Percentiles rank a stretch among this genome's conserved stretches.
Conservation (phyloP, 2,888 invertebrate genomes). For the Nectonema munidae region DNA sequence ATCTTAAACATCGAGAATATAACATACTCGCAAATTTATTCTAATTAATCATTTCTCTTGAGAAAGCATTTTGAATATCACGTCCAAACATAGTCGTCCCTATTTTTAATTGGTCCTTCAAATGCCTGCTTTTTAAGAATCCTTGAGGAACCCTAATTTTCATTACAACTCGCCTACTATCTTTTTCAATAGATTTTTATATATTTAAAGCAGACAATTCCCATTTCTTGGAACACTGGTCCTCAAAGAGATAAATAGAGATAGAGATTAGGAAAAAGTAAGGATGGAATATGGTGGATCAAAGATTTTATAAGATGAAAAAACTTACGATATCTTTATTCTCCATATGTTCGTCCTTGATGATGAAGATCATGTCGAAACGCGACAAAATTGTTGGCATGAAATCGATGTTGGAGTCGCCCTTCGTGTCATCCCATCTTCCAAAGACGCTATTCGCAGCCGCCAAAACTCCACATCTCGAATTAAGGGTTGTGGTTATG, state of each 20-base stretch:
- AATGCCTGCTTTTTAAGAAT: too few relatives aligned
- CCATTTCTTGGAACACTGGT: too few relatives aligned
- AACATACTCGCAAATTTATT: neutral
- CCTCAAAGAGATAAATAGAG: too few relatives aligned
- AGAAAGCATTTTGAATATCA: neutral
- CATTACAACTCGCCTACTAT: too few relatives aligned
- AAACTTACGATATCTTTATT: slow-evolving; percentile 39
- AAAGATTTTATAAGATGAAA: neutral
- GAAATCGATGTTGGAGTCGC: slow-evolving; percentile 89
- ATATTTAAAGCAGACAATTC: too few relatives aligned
- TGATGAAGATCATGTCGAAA: slow-evolving; percentile 98
- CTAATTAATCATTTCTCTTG: neutral
- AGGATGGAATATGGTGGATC: neutral
- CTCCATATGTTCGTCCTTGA: slow-evolving; percentile 77
- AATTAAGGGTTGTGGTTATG: slow-evolving; percentile 87
- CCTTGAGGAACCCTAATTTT: too few relatives aligned
- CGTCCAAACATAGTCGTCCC: neutral
- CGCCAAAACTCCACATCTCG: slow-evolving; percentile 86
- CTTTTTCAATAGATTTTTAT: too few relatives aligned
- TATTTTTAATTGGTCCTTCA: too few relatives aligned
- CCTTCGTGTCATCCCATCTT: slow-evolving; percentile 89
- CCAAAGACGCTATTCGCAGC: slow-evolving; percentile 95
- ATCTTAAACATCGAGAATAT: neutral
- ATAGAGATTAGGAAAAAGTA: too few relatives aligned
- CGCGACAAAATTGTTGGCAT: slow-evolving; percentile 98